Conservation (phyloP, 1,140 invertebrate genomes). For the Zaprionus capensis region DNA sequence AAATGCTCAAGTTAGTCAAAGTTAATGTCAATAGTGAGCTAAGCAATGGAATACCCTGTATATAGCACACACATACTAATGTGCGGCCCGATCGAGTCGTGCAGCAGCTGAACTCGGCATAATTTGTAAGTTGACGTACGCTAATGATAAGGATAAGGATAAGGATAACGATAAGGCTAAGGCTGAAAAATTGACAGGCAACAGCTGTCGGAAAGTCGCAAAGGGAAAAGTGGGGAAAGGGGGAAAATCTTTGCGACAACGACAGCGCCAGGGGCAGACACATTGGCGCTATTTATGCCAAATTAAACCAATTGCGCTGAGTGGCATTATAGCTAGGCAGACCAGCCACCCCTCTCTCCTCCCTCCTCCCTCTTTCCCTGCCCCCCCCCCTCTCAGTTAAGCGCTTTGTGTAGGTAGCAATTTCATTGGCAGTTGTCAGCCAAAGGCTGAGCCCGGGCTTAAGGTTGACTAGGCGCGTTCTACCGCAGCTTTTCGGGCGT, state of each 20-base stretch:
- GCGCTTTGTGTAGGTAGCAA: conserved; percentile 57
- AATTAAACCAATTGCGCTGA: conserved; percentile 79
- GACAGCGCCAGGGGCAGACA: conserved; percentile 39
- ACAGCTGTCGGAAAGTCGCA: conserved; percentile 43
- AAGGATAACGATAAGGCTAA: conserved; percentile 34
- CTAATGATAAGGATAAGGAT: conserved; percentile 59
- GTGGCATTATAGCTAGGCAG: conserved; percentile 60
- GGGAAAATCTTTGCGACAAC: conserved; percentile 36
- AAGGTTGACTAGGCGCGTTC: not conserved
- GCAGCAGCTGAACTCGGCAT: conserved; percentile 20
- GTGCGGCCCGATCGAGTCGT: conserved; percentile 1
- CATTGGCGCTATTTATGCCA: conserved; percentile 76
- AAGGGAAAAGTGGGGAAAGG: conserved; percentile 42
- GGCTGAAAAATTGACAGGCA: conserved; percentile 64
- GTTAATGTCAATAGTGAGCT: no score
- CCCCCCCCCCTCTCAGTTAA: not conserved
- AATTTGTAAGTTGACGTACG: conserved; percentile 74
- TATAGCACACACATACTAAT: not conserved
- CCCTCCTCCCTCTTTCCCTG: not conserved
- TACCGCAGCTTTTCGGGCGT: conserved; percentile 18
- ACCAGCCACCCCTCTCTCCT: not conserved
- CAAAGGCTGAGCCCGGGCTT: conserved; percentile 25
- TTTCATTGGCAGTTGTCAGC: conserved; percentile 61
- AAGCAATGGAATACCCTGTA: not conserved
- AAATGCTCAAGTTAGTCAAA: no score